A percentile compares a stretch with the other conserved stretches of the same genome.
Evolutionary conservation across 2,888 invertebrate species (phyloP).

Genomic region (Trachelus iudaicus): DNA sequence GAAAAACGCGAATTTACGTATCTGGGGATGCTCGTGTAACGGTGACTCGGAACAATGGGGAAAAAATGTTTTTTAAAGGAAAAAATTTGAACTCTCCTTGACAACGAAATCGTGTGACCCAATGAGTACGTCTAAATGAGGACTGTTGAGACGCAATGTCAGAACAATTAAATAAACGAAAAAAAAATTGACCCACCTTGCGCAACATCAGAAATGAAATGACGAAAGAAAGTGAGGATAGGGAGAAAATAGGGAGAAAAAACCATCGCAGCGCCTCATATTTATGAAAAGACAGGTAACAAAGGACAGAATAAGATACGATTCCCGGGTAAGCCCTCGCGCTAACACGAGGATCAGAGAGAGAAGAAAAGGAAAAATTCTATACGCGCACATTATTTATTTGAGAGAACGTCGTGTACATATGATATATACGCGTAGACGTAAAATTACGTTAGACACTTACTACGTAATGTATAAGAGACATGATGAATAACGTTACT

Average conservation of each 20-base stretch:
- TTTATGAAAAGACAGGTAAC: no score
- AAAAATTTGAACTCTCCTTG: neutral
- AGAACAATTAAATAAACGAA: neutral
- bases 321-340: no score
- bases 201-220: neutral
- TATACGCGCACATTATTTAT: slow-evolving; percentile 20
- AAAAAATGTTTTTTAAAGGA: neutral
- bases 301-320: no score
- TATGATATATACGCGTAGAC: slow-evolving; percentile 3
- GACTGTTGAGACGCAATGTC: no score
- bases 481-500: slow-evolving; percentile 8
- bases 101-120: neutral
- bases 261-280: no score
- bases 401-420: slow-evolving; percentile 12
- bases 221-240: slow-evolving; percentile 7
- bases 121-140: neutral
- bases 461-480: slow-evolving; percentile 18
- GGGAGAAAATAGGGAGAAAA: neutral
- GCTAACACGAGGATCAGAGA: neutral
- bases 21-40: neutral
- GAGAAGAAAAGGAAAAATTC: neutral
- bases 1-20: neutral
- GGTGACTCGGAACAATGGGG: neutral
- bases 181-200: neutral
- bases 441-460: slow-evolving; percentile 1